Conservation (phyloP, 1,140 invertebrate species). For the Pachyrhynchus sulphureomaculatus region DNA sequence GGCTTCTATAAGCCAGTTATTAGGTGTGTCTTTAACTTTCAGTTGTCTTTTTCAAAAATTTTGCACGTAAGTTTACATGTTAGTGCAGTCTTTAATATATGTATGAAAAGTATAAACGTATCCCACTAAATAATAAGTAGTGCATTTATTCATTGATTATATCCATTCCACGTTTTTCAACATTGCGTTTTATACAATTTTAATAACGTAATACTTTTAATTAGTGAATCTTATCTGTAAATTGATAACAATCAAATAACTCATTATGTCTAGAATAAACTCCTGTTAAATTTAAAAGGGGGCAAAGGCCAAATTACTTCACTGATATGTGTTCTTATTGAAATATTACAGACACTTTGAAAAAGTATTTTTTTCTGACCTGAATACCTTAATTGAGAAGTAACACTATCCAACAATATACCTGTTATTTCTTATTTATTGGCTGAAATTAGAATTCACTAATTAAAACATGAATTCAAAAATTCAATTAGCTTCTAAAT, state of each 20-base stretch:
- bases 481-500: background rate
- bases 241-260: background rate
- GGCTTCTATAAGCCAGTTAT: too few species aligned
- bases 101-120: constrained; percentile 41
- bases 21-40: background rate
- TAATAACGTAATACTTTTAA: background rate
- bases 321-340: too few species aligned
- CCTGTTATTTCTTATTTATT: too few species aligned
- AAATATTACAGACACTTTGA: too few species aligned
- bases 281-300: too few species aligned
- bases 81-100: constrained; percentile 48
- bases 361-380: too few species aligned
- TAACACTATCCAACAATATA: too few species aligned
- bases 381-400: too few species aligned
- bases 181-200: background rate
- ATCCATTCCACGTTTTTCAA: constrained; percentile 49
- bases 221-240: background rate
- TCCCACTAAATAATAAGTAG: constrained; percentile 41
- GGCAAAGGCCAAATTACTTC: too few species aligned
- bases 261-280: too few species aligned
- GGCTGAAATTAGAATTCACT: too few species aligned
- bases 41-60: constrained; percentile 15
- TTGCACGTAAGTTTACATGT: constrained; percentile 40
- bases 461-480: too few species aligned
- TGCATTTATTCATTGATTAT: constrained; percentile 49